Evolutionary conservation across 1,140 invertebrate genomes (phyloP).

Genomic region (Diorhabda elongata): DNA sequence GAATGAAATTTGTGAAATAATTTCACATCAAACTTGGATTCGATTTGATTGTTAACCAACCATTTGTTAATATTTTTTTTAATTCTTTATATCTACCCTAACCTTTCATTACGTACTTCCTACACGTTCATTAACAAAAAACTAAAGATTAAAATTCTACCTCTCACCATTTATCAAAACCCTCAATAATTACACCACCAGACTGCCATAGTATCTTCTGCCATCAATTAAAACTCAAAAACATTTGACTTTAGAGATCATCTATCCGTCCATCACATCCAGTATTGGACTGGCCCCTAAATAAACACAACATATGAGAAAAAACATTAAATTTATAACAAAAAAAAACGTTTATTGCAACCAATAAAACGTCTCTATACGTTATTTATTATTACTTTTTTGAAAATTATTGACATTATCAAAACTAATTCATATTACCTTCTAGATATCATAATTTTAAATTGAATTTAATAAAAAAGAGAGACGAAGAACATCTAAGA

Average conservation of each 20-base stretch:
- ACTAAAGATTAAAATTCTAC: not conserved
- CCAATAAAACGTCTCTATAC: too few species aligned
- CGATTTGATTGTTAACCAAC: not conserved
- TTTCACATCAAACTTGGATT: too few species aligned
- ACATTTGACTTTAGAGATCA: not conserved
- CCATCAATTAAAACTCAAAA: slow-evolving; percentile 2
- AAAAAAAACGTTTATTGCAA: too few species aligned
- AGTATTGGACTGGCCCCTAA: not conserved
- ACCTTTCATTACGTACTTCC: not conserved
- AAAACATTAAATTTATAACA: too few species aligned
- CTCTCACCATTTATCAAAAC: not conserved
- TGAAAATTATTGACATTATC: too few species aligned
- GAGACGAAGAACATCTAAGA: too few species aligned
- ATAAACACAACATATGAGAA: too few species aligned
- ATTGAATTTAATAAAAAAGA: too few species aligned
- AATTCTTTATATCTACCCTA: not conserved
- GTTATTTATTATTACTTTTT: too few species aligned
- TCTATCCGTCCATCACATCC: not conserved
- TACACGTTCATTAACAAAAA: slow-evolving; percentile 3
- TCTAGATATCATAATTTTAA: too few species aligned
- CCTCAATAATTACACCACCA: slow-evolving; percentile 1
- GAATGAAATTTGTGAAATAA: too few species aligned
- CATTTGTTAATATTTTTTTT: not conserved
- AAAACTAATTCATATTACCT: too few species aligned
- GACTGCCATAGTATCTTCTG: not conserved